phyloP scores from a whole-genome alignment of 2,797 vertebrate genomes.

The Calcarius lapponicus region DNA sequence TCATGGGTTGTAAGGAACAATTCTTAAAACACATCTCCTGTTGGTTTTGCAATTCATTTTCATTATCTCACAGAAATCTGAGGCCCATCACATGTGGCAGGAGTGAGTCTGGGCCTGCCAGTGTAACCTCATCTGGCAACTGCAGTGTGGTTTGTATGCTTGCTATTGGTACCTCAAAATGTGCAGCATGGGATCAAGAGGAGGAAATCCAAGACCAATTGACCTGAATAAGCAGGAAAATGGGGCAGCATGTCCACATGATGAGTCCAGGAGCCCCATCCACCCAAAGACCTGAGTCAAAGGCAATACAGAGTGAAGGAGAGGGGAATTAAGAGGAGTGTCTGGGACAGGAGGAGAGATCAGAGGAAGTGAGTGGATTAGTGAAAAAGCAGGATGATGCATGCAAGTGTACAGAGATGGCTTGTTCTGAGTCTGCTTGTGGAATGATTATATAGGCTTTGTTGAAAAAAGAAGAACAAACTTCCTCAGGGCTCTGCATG shows the following conservation, averaged over 20 bases:
- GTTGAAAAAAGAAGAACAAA: not conserved
- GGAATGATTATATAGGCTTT: not conserved
- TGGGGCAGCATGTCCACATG: accelerated
- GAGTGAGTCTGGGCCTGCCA: not conserved
- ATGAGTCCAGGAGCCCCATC: not conserved
- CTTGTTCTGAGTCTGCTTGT: not conserved
- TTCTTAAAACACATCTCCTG: not conserved
- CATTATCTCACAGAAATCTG: not conserved
- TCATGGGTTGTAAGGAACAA: not conserved
- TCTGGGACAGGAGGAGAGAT: not conserved
- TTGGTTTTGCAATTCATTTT: not conserved
- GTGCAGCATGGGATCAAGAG: not conserved
- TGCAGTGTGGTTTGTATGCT: not conserved
- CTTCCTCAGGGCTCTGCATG: not conserved
- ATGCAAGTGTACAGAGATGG: not conserved
- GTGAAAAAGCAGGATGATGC: not conserved
- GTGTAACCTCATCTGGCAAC: not conserved
- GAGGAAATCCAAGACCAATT: not conserved
- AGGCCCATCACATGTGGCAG: accelerated
- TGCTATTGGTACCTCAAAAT: not conserved
- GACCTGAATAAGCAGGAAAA: not conserved
- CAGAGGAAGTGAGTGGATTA: not conserved
- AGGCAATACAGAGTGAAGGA: not conserved
- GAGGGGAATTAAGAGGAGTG: not conserved
- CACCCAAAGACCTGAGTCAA: not conserved